Evolutionary conservation across 2,113 vertebrate species (phyloP).

Genomic region (Otus sunia): DNA sequence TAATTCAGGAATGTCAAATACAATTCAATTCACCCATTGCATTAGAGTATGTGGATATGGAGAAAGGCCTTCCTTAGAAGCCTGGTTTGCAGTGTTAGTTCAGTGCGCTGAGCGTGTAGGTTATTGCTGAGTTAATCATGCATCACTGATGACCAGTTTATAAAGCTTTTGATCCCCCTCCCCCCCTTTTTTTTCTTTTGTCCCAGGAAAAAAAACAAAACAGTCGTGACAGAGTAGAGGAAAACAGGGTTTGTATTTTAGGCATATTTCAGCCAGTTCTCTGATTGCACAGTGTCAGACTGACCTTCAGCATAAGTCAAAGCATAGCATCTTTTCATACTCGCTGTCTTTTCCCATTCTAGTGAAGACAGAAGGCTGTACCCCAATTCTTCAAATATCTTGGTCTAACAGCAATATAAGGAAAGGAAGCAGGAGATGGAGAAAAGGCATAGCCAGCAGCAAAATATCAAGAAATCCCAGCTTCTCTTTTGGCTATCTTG

Average conservation of each 20-base stretch:
- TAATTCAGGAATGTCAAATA: neutral
- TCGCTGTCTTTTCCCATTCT: neutral
- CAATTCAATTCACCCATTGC: neutral
- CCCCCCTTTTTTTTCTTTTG: neutral
- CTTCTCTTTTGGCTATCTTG: neutral
- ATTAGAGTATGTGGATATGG: neutral
- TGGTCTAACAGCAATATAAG: neutral
- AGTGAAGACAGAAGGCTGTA: neutral
- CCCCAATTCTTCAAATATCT: neutral
- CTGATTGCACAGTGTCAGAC: neutral
- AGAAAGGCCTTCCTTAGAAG: neutral
- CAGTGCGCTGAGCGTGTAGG: neutral
- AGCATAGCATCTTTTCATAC: neutral
- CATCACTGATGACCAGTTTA: neutral
- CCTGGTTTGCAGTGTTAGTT: neutral
- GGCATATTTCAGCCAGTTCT: neutral
- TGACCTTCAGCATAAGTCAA: neutral
- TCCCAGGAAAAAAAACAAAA: neutral
- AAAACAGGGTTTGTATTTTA: neutral
- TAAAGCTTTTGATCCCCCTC: neutral
- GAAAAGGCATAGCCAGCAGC: neutral
- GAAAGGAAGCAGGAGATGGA: neutral
- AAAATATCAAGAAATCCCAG: neutral
- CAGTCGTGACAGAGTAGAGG: neutral
- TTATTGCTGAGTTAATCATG: neutral